Base-by-base conservation (phyloP, 2,113 vertebrate species). In the Galemys pyrenaicus region DNA sequence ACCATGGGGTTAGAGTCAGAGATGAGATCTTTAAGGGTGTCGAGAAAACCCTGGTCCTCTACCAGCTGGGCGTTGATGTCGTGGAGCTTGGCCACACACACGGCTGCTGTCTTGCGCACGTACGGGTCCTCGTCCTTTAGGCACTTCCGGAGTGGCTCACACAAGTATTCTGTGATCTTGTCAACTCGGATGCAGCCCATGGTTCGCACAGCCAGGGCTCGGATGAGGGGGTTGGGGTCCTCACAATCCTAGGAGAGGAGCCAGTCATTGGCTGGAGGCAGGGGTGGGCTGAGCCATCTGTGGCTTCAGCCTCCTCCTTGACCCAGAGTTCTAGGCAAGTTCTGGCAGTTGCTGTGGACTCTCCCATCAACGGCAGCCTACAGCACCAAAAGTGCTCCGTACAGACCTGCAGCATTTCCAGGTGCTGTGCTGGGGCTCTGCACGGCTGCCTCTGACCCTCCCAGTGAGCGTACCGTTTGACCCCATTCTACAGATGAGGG, bases 1-100 rank as follows among this genome's bases (percentile, higher is more conserved):
- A 99, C 99, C 99, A 99, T 99, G 87, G 99, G 99, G 97, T 99
- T 99, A 68, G 99, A 99, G 98, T 99, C 99, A 0, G 99, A 99
- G 97, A 99, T 99, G 87, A 99, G 99, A 95, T 99, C 99, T 96
- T 99, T 99, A 17, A 99, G 98, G 9, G 99, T 99, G 96, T 99
- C 99, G 96, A 99, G 98, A 97, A 99, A 99, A 87, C 99, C 99
- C 95, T 99, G 99, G 98, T 99, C 99, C 97, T 99, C 99, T 92
- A 99, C 99, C 97, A 99, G 97, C 97, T 99, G 99, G 75, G 99
- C 99, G 0, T 99, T 99, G 97, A 99, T 99, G 96, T 99, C 99
- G 0, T 99, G 99, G 1, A 99, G 99, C 97, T 99, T 99, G 32
- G 99, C 99, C 37, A 99, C 99, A 3, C 99, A 99, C 94, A 99